Base-by-base conservation (phyloP, 2,888 invertebrate species). In the Furcula furcula region DNA sequence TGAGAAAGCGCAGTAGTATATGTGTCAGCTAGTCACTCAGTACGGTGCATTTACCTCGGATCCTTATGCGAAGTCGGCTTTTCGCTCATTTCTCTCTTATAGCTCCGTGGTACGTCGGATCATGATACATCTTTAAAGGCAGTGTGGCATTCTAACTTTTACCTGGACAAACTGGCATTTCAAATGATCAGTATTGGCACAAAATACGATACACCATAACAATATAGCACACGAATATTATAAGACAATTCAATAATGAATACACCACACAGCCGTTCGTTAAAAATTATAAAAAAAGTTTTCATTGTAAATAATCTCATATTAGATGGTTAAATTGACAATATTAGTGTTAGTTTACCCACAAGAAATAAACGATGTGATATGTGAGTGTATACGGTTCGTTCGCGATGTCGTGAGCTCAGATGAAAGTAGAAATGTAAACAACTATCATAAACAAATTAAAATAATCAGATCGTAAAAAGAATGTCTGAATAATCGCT, bases 161-260 rank as follows among this genome's bases (percentile, higher is more conserved):
- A 86, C 87, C 87, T 87, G 87, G 76, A 87, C 86, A 87, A 67
- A 86, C 80, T 78, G 77, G 76, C 80, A 83, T 75, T 69, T 65
- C 65, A 71, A 60, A 71, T 71, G 57, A 74, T 77, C 61, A 78
- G 70, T 72, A 80, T 80, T 68, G 75, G 57, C 74, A 78, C 68
- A 72, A 55, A 61, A 66, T 63, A 61, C 49, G 35, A 34, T 51
- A 40, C 37, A 58, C 39, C 45, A 36, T 38, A 54, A n/a, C n/a
- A n/a, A n/a, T 38, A 46, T 34, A 41, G 48, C 43, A 54, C 41
- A 53, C 37, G 45, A 3, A 53, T 40, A 56, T 47, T 25, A 33
- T 29, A 46, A 53, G 42, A 61, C 36, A 51, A 34, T 52, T 38
- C 34, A 46, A 39, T 29, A 27, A 50, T 53, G 38, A 60, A 65